Evolutionary conservation across 2,888 invertebrate species (phyloP), one percentile per base, ranked within the genome.

Genomic region (Agrilus mali): DNA sequence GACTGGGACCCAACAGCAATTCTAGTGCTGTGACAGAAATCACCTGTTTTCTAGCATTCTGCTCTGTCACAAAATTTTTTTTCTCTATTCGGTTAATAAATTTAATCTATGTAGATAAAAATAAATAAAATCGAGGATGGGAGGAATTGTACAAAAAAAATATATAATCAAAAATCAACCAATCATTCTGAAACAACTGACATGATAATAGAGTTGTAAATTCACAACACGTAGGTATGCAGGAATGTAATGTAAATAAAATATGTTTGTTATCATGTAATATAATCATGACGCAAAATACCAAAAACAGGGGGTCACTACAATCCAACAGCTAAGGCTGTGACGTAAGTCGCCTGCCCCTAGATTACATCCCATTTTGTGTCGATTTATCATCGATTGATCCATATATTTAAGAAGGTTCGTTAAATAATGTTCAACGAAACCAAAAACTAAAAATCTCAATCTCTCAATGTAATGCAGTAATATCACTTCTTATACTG

Each of bases 1-100:
- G 74, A 74, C 71, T 71, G 73, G 60, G 71, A 70, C 74, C 74
- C 74, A 73, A 65, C 65, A 65, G 64, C 63, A 48, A 55, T 65
- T 51, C 46, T 55, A 35, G 42, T 45, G 61, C 63, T 63, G 63
- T 62, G 63, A 63, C 62, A 43, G 44, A 46, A 50, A 60, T 63
- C 63, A 63, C 63, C 63, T 63, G 60, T 58, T 56, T 54, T 47
- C 37, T 40, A 37, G 46, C 47, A 52, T 46, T 42, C 36, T 39
- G 40, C 42, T 33, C 42, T 42, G 42, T 40, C 27, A 10, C 10
- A 27, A 27, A 22, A 17, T 41, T 48, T 43, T n/a, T 44, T 12
- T 33, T 27, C 20, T 20, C 20, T 38, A n/a, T n/a, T 5, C 12
- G 27, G 4, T 13, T 14, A 31, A 27, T 38, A 8, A 38, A n/a